phyloP scores from a whole-genome alignment of 1,140 invertebrate species.

The Ylistrum balloti region DNA sequence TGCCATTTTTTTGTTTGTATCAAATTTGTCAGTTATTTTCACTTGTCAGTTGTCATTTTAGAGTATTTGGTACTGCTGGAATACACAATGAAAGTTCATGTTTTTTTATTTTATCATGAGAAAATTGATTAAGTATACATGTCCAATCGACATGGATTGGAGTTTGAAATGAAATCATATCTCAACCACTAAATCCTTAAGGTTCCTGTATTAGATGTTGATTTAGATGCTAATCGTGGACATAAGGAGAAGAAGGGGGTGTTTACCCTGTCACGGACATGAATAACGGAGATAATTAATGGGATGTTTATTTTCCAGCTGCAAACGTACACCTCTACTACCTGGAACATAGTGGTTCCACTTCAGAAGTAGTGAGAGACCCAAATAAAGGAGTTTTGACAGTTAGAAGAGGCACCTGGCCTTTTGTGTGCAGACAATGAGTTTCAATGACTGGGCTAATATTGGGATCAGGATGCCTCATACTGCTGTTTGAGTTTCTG shows the following conservation, averaged over 20 bases:
- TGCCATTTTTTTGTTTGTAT: too few relatives aligned
- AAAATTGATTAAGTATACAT: too few relatives aligned
- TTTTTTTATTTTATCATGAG: too few relatives aligned
- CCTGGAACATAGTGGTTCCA: neutral
- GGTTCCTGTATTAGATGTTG: neutral
- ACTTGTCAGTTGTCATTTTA: too few relatives aligned
- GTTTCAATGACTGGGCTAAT: neutral
- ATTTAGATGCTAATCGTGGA: neutral
- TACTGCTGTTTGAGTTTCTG: neutral
- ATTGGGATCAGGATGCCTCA: neutral
- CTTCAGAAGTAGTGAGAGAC: neutral
- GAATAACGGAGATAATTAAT: slow-evolving; percentile 28
- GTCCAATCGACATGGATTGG: too few relatives aligned
- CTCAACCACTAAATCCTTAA: neutral
- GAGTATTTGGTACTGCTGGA: too few relatives aligned
- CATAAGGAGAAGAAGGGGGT: neutral
- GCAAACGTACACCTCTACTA: slow-evolving; percentile 27
- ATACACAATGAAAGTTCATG: too few relatives aligned
- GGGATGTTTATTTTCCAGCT: slow-evolving; percentile 12
- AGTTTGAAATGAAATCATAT: neutral
- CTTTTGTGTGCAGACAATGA: slow-evolving; percentile 1
- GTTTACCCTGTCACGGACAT: neutral
- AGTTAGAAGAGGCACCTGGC: neutral
- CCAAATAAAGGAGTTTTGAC: neutral
- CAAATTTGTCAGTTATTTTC: too few relatives aligned